Evolutionary conservation across 2,888 invertebrate species (phyloP).

Genomic region (Coenonympha arcania): DNA sequence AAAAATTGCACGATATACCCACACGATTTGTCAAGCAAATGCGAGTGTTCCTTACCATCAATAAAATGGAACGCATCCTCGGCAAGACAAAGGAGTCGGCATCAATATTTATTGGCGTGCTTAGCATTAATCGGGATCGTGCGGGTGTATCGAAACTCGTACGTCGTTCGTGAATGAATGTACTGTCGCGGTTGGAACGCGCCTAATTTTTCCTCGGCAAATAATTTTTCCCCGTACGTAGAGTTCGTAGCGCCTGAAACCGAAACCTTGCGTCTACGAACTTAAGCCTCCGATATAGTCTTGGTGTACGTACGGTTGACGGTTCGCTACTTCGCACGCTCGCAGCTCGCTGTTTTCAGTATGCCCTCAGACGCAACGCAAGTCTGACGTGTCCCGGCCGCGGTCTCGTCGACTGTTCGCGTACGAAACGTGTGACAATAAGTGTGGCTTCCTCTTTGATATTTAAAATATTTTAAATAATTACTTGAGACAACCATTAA

Average conservation of each 20-base stretch:
- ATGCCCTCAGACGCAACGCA: slow-evolving; percentile 49
- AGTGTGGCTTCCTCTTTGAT: slow-evolving; percentile 65
- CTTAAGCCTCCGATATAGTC: slow-evolving; percentile 27
- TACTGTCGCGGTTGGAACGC: slow-evolving; percentile 59
- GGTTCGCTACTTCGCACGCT: slow-evolving; percentile 34
- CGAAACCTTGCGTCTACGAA: slow-evolving; percentile 37
- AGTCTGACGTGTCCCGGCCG: slow-evolving; percentile 52
- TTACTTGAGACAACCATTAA: slow-evolving; percentile 13
- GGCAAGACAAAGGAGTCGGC: slow-evolving; percentile 69
- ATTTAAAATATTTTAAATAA: slow-evolving; percentile 23
- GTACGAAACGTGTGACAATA: slow-evolving; percentile 73
- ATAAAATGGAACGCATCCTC: slow-evolving; percentile 66
- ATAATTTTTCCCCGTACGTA: slow-evolving; percentile 55
- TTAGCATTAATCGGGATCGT: slow-evolving; percentile 72
- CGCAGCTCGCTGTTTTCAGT: slow-evolving; percentile 45
- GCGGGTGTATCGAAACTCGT: slow-evolving; percentile 55
- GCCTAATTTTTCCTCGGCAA: slow-evolving; percentile 59
- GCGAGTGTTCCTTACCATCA: slow-evolving; percentile 58
- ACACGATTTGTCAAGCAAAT: slow-evolving; percentile 60
- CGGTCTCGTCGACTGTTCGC: slow-evolving; percentile 44
- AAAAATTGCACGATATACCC: slow-evolving; percentile 29
- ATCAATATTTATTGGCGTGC: slow-evolving; percentile 72
- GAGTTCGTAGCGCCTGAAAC: slow-evolving; percentile 48
- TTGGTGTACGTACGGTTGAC: slow-evolving; percentile 3
- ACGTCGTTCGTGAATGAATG: slow-evolving; percentile 53